These are phyloP conservation scores for Anniella stebbinsi DNA, from an alignment of 2,797 vertebrate species.

Conservation along the genomic window DNA sequence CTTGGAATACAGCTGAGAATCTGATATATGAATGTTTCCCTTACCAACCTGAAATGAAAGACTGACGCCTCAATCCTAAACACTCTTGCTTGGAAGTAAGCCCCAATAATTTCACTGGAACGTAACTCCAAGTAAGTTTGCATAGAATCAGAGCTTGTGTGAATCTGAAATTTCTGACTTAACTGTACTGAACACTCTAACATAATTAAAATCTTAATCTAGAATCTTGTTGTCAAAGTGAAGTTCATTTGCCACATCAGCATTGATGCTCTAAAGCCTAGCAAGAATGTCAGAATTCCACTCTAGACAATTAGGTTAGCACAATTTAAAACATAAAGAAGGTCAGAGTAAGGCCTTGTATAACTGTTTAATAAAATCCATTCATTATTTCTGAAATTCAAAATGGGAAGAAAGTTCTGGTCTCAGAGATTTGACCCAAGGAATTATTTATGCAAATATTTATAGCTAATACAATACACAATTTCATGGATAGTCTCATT, in stretches of 20 bases:
- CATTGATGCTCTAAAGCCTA: background rate
- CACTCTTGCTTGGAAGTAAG: background rate
- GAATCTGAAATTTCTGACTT: background rate
- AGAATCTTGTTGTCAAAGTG: background rate
- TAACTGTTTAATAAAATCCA: background rate
- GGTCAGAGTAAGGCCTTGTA: conserved; percentile 19
- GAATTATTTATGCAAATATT: background rate
- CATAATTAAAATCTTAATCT: background rate
- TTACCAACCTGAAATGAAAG: background rate
- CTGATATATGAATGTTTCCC: background rate
- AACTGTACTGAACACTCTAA: background rate
- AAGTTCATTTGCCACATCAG: background rate
- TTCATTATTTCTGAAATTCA: background rate
- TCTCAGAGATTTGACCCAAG: conserved; percentile 26
- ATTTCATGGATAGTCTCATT: conserved; percentile 8
- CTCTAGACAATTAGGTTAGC: background rate
- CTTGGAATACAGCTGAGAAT: background rate
- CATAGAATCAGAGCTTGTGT: too few species aligned
- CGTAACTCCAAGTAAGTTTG: background rate
- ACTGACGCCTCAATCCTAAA: background rate
- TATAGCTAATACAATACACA: background rate
- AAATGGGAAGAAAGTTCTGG: background rate
- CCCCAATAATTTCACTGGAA: background rate
- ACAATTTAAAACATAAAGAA: conserved; percentile 1
- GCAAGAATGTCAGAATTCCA: background rate